A percentile compares a stretch with the other conserved stretches of the same genome.
Conservation (phyloP, 2,797 vertebrate genomes). For the Atherinosoma microstoma region DNA sequence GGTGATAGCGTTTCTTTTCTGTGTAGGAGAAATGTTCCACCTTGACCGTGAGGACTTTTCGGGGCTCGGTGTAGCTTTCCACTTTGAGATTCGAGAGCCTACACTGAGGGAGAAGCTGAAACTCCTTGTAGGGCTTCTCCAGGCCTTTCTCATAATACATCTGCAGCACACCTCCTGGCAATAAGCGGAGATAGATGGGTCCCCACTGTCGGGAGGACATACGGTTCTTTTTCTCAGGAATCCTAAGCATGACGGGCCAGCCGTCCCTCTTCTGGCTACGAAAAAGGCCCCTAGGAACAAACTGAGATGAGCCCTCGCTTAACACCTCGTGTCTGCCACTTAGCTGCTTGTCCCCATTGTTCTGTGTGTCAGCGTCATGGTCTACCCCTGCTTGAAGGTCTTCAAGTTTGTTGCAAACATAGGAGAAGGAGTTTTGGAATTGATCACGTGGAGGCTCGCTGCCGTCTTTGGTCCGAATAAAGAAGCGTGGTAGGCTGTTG, state of each 20-base stretch:
- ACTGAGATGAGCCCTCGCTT: conserved; percentile 57
- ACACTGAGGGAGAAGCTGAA: conserved; percentile 91
- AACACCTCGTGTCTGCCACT: conserved; percentile 63
- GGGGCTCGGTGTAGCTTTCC: conserved; percentile 90
- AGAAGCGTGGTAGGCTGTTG: conserved; percentile 81
- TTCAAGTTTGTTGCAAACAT: conserved; percentile 92
- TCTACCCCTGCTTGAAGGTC: conserved; percentile 80
- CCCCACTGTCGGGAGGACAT: conserved; percentile 99
- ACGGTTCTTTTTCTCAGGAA: conserved; percentile 98
- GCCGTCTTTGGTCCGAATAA: conserved; percentile 83
- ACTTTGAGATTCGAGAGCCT: conserved; percentile 91
- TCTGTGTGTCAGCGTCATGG: conserved; percentile 17
- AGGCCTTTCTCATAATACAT: conserved; percentile 97
- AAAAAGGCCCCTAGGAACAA: conserved; percentile 87
- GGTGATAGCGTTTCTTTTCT: conserved; percentile 92
- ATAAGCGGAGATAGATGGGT: conserved; percentile 92
- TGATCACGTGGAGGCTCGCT: conserved; percentile 85
- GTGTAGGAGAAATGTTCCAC: conserved; percentile 91
- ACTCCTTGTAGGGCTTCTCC: conserved; percentile 96
- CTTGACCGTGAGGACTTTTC: conserved; percentile 94
- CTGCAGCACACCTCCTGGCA: conserved; percentile 91
- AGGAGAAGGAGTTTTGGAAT: conserved; percentile 89
- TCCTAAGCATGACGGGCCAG: conserved; percentile 97
- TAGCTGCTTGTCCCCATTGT: conserved; percentile 31
- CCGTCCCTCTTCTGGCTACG: conserved; percentile 87